Percentiles rank a stretch among this genome's conserved stretches.
Evolutionary conservation across 1,140 invertebrate species (phyloP).

Genomic region (Sesamia nonagrioides): DNA sequence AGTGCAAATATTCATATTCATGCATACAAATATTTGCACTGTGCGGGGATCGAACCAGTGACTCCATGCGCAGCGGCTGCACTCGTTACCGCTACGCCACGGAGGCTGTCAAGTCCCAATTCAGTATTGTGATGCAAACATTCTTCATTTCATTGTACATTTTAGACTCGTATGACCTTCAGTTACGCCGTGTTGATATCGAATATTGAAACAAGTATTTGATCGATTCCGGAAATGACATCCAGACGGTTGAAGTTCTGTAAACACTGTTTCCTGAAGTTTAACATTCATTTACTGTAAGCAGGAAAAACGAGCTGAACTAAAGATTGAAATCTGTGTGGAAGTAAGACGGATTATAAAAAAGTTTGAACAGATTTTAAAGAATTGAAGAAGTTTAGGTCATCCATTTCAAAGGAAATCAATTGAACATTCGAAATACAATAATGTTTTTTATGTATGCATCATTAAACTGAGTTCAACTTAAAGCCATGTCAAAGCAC

Average conservation of each 20-base stretch:
- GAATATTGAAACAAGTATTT: slow-evolving; percentile 30
- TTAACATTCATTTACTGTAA: background rate
- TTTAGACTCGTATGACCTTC: background rate
- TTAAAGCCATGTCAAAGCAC: background rate
- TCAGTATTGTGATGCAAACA: background rate
- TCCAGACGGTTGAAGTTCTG: slow-evolving; percentile 1
- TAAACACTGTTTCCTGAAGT: background rate
- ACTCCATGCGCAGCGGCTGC: too few relatives aligned
- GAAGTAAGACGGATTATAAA: background rate
- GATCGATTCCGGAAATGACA: slow-evolving; percentile 17
- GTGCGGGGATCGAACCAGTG: too few relatives aligned
- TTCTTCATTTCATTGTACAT: background rate
- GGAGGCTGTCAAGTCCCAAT: too few relatives aligned
- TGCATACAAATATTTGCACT: too few relatives aligned
- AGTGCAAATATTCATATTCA: too few relatives aligned
- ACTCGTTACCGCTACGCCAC: too few relatives aligned
- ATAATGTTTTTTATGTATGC: background rate
- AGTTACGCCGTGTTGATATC: slow-evolving; percentile 8
- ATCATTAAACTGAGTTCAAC: background rate
- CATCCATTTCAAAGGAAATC: background rate
- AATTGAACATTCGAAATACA: background rate
- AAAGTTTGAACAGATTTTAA: background rate
- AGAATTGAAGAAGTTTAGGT: background rate
- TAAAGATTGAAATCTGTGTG: too few relatives aligned
- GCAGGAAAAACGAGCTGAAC: background rate